Percentiles rank a stretch among this genome's conserved stretches.
Evolutionary conservation across 2,113 vertebrate genomes (phyloP).

Genomic region (Tympanuchus pallidicinctus): DNA sequence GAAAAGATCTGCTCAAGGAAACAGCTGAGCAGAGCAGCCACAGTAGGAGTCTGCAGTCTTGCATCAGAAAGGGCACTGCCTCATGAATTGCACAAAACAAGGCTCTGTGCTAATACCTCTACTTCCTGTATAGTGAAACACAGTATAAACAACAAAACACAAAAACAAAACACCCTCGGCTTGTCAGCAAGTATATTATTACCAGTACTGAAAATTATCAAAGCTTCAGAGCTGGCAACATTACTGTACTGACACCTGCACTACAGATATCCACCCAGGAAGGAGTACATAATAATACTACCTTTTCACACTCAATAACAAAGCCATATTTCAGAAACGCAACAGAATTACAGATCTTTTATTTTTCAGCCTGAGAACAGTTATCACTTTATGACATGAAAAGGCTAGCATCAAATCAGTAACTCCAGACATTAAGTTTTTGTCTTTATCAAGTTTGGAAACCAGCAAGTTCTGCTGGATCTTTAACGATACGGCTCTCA

Average conservation of each 20-base stretch:
- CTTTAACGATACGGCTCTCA: not conserved
- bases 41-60: not conserved
- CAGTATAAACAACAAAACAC: not conserved
- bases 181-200: not conserved
- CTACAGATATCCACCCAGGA: not conserved
- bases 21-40: not conserved
- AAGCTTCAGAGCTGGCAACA: not conserved
- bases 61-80: not conserved
- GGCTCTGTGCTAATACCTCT: not conserved
- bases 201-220: not conserved
- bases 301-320: not conserved
- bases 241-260: not conserved
- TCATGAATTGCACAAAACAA: not conserved
- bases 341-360: not conserved
- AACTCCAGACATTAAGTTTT: not conserved
- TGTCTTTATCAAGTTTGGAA: not conserved
- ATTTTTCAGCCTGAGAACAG: not conserved
- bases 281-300: not conserved
- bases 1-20: accelerated
- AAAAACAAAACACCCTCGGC: not conserved
- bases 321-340: not conserved
- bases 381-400: not conserved
- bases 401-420: not conserved
- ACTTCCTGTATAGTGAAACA: not conserved
- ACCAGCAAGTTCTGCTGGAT: not conserved